These are phyloP conservation scores for Leptocoma aspasia DNA, from an alignment of 2,113 vertebrate species.

Conservation along the genomic window DNA sequence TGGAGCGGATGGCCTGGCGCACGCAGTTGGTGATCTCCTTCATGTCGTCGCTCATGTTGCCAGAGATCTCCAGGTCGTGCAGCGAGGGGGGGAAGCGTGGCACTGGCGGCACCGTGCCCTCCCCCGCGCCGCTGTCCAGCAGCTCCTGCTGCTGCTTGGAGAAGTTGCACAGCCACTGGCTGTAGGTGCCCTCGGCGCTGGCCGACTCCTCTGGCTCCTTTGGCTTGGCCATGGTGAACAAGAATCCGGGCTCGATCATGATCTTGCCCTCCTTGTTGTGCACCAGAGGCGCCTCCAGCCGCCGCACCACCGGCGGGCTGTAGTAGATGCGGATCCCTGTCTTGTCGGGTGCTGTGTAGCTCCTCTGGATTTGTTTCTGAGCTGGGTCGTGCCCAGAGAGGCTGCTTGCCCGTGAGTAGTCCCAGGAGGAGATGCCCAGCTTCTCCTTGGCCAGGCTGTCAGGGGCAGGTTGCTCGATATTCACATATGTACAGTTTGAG, in stretches of 20 bases:
- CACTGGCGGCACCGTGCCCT: conserved; percentile 57
- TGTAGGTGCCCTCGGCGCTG: conserved; percentile 73
- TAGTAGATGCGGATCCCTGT: conserved; percentile 97
- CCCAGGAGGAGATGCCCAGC: conserved; percentile 79
- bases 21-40: conserved; percentile 99
- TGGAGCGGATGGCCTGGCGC: conserved; percentile 93
- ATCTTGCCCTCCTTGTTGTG: conserved; percentile 79
- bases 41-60: conserved; percentile 98
- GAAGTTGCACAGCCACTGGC: conserved; percentile 92
- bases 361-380: conserved; percentile 86
- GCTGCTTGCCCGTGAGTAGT: conserved; percentile 74
- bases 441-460: conserved; percentile 80
- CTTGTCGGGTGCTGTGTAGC: conserved; percentile 92
- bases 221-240: conserved; percentile 83
- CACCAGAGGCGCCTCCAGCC: conserved; percentile 72
- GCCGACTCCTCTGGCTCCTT: conserved; percentile 75
- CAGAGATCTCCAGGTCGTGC: conserved; percentile 87
- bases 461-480: conserved; percentile 46
- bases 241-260: conserved; percentile 79
- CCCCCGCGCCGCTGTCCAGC: conserved; percentile 73
- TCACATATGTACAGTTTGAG: conserved; percentile 77
- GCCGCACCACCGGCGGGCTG: conserved; percentile 87
- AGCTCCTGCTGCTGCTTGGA: conserved; percentile 88
- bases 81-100: conserved; percentile 73
- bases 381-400: conserved; percentile 69